Base-by-base conservation (phyloP, 2,888 invertebrate genomes). In the Hypselothyrea guttata region DNA sequence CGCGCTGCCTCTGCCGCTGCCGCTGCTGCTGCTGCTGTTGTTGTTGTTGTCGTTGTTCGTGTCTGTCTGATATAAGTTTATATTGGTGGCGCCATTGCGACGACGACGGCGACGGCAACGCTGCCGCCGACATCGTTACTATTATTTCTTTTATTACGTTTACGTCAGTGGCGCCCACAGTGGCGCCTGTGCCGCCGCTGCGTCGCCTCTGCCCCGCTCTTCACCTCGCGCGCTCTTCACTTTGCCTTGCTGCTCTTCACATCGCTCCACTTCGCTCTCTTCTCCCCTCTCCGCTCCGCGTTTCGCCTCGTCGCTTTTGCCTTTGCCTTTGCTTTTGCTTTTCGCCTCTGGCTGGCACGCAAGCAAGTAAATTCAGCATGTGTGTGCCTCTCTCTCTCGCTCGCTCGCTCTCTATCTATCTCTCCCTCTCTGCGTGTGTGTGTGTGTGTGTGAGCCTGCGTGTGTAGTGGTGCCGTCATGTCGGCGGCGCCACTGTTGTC, bases 121-220 rank as follows among this genome's bases (percentile, higher is more conserved):
- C 42, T 75, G 75, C 66, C 86, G 88, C 75, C 84, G 81, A 75
- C 79, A 75, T 81, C 79, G 84, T 86, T 88, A 86, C 86, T 87
- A 85, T 85, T 88, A 86, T 88, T 88, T 86, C 82, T 88, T 89
- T 89, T 87, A 89, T 89, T 88, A 89, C 88, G 89, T 89, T 89
- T 88, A 89, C 88, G 89, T 89, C 89, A 88, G 89, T 88, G 88
- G 89, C 88, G 89, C 88, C 89, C 88, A 88, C 87, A 87, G 70
- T 73, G 89, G 88, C 88, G 88, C 88, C 88, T 83, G 82, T 66
- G 66, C 57, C 61, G 76, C 22, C 22, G 66, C 57, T 59, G 76
- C 76, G 48, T 40, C 57, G 52, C 38, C 49, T 59, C 49, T 49
- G 33, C 16, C 16, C 35, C 9, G n/a, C 38, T 22, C 40, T 18